Evolutionary conservation across 1,140 invertebrate species (phyloP), one percentile per base, ranked within the genome.

Genomic region (Argopecten irradians): DNA sequence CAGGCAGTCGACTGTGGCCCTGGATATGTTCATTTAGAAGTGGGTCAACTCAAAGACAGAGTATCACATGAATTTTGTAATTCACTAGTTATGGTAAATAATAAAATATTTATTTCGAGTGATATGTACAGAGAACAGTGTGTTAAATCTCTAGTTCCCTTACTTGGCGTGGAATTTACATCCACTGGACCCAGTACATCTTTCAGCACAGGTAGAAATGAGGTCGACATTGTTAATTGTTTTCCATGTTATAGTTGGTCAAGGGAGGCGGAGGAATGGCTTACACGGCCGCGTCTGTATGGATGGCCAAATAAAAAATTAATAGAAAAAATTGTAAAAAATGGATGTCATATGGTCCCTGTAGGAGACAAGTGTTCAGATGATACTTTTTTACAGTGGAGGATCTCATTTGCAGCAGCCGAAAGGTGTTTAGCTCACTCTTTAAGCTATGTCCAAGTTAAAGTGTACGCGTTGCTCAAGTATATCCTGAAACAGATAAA

Each of bases 291-390:
- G 71, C 11, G 88, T 83, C 14, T 32, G 33, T 28, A 83, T 46
- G 85, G 85, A 34, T 89, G 88, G 88, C 88, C 88, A 36, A 43
- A 71, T 43, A 34, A 86, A 83, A 46, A 85, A 86, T 41, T 89
- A 32, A 83, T 89, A 1, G 83, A 46, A 9, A 71, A 82, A 19
- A 83, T 86, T 13, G 83, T 83, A 34, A 82, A 83, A 7, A 39
- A 36, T 11, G 88, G 88, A 34, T 89, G 88, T 35, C 82, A 86
- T 41, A 19, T 89, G 19, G 85, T 86, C 22, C 84, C 88, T 1
- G 71, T 88, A 35, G 84, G 87, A n/a, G 83, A 83, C 28, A 83
- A 35, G 28, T 83, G 83, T 55, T 55, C 43, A 19, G 7, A 55
- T 19, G 43, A 55, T 19, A 55, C 43, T 11, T 55, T 55, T 19